Evolutionary conservation across 1,140 invertebrate genomes (phyloP), one percentile per base, ranked within the genome.

Genomic region (Cydia fagiglandana): DNA sequence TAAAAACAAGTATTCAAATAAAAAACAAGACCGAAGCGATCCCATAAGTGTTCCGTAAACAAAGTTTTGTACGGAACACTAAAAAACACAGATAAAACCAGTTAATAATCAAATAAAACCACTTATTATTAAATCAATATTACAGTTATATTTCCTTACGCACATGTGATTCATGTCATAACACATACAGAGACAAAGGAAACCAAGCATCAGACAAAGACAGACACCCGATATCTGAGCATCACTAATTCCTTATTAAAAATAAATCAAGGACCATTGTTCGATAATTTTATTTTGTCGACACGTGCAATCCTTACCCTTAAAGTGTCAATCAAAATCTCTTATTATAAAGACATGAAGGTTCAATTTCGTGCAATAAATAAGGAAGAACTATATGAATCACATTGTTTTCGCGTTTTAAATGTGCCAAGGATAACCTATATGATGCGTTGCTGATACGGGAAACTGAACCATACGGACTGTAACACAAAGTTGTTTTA

Each of bases 161-260:
- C 0, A 6, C 17, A 61, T 24, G 9, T 61, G 20, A 61, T 61
- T 24, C 56, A 61, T 24, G 56, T 61, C 56, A 61, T 61, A 61
- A 61, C 20, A 24, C 56, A 61, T 41, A 9, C 17, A 61, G 56
- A 61, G 20, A 61, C 56, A 61, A 61, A 61, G 56, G 7, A 61
- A 7, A 61, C 17, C 17, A 3, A 56, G 15, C 56, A 24, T 61
- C 56, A 61, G 41, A 38, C 66, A 70, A 70, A 70, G 30, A 38
- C 66, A 70, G 41, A 70, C 30, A 66, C 64, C 15, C 34, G 66
- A 70, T 70, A 70, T 17, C 66, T 10, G 30, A 38, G 24, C 66
- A 70, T 70, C 66, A 70, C 66, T 70, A 68, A 70, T 70, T 70
- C 34, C 64, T 34, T 38, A 66, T 38, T 70, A 70, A 70, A 70